A percentile compares a stretch with the other conserved stretches of the same genome.
phyloP scores from a whole-genome alignment of 2,113 vertebrate species.

The Toxotes chatareus region DNA sequence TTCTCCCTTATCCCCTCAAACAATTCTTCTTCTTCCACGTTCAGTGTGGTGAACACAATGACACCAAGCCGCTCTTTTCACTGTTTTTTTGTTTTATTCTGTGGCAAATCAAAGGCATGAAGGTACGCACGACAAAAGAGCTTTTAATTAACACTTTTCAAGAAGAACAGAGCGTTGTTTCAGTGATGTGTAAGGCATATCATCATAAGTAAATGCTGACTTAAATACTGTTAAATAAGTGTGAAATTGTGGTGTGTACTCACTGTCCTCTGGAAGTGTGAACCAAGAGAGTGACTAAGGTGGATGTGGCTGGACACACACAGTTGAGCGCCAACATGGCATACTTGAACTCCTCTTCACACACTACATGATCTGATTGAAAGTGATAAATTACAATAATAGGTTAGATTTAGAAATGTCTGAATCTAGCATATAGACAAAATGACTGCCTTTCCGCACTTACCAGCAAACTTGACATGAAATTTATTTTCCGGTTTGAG shows the following conservation, averaged over 20 bases:
- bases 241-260: constrained; percentile 79
- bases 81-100: neutral
- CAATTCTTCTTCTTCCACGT: no score
- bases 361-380: constrained; percentile 94
- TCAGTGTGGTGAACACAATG: no score
- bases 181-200: neutral
- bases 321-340: constrained; percentile 98
- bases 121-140: no score
- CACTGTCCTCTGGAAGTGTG: constrained; percentile 99
- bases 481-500: constrained; percentile 99
- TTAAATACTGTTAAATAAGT: neutral
- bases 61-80: neutral
- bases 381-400: neutral
- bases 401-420: neutral
- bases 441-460: constrained; percentile 42
- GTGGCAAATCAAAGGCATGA: neutral
- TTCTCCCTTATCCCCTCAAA: no score
- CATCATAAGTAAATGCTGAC: neutral
- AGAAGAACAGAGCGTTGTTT: neutral
- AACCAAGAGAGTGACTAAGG: constrained; percentile 95
- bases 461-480: constrained; percentile 99
- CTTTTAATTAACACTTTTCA: neutral
- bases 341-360: constrained; percentile 99
- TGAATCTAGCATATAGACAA: neutral
- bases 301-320: constrained; percentile 98